Percentiles rank a stretch among this genome's conserved stretches.
phyloP scores from a whole-genome alignment of 2,888 invertebrate species.

The Tetragonisca angustula region DNA sequence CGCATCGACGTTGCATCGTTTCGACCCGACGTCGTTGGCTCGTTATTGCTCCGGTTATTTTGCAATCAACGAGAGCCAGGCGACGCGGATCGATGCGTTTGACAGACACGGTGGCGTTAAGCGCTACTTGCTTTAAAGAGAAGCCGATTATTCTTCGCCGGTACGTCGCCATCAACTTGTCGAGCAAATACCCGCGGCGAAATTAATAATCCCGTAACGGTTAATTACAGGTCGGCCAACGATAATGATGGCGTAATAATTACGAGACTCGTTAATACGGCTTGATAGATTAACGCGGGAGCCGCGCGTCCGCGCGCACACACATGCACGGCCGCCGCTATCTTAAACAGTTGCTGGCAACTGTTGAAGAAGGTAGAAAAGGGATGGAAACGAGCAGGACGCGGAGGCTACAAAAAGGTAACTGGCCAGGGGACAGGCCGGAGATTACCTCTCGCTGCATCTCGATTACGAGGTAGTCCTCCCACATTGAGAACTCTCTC shows the following conservation, averaged over 20 bases:
- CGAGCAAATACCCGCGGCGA: background rate
- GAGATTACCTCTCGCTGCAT: slow-evolving; percentile 56
- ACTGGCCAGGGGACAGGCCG: slow-evolving; percentile 57
- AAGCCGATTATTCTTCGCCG: background rate
- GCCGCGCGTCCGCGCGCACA: background rate
- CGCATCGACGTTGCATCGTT: too few species aligned
- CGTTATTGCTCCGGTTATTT: slow-evolving; percentile 15
- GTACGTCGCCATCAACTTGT: background rate
- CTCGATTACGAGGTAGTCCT: slow-evolving; percentile 58
- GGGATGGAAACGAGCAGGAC: slow-evolving; percentile 3
- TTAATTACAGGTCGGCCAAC: slow-evolving; percentile 12
- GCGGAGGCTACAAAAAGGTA: slow-evolving; percentile 53
- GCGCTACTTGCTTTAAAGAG: background rate
- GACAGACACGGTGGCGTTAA: slow-evolving; percentile 2
- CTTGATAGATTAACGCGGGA: slow-evolving; percentile 35
- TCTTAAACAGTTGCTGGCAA: slow-evolving; percentile 34
- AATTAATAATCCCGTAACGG: slow-evolving; percentile 15
- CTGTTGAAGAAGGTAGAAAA: background rate
- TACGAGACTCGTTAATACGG: slow-evolving; percentile 29
- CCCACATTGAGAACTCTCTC: slow-evolving; percentile 56
- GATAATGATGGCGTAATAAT: slow-evolving; percentile 29
- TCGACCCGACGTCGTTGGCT: background rate
- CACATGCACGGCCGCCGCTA: background rate
- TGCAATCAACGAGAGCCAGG: background rate
- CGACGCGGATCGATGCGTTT: slow-evolving; percentile 2